Base-by-base conservation (phyloP, 2,113 vertebrate genomes). In the Bubo blakistoni region DNA sequence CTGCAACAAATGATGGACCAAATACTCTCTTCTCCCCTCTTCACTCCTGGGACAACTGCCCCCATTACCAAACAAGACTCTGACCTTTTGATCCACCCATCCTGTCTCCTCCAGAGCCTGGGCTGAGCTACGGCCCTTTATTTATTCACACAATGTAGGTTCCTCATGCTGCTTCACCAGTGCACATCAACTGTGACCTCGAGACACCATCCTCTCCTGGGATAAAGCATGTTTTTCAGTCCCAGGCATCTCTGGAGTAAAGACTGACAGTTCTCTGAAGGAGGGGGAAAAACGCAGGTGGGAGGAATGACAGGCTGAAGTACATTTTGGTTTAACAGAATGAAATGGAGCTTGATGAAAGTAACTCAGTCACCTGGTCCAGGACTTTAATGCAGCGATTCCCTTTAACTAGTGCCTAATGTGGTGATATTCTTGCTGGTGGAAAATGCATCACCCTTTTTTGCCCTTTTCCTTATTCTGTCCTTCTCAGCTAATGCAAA, bases 141-240 rank as follows among this genome's bases (percentile, higher is more conserved):
- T 96, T 93, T 96, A 97, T 97, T 95, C 97, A 93, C 82, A 18
- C 85, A 66, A 19, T 95, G 95, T 95, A 95, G 91, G 95, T 92
- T 94, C 94, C 88, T 96, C 86, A 49, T 55, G 94, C 91, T 94
- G 79, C 90, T 94, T 94, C 95, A 80, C 95, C 92, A 93, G 91
- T 80, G 90, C 94, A 97, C 94, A 84, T 97, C 96, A 94, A 30
- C 92, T 96, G 96, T 79, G 96, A 96, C 97, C 95, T 90, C 6
- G 18, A 97, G 97, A 96, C 95, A 88, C 93, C 29, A 0, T 82
- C 86, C 86, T 95, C 97, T 98, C 97, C 88, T 91, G 97, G 96
- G 96, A 97, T 73, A n/a, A n/a, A 92, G 66, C 73, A 73, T 93
- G 88, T 96, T 96, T 94, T 88, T 42, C 81, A 90, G 90, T 69